A percentile compares a stretch with the other conserved stretches of the same genome.
Conservation (phyloP, 2,888 invertebrate genomes). For the Cantharis flavilabris region DNA sequence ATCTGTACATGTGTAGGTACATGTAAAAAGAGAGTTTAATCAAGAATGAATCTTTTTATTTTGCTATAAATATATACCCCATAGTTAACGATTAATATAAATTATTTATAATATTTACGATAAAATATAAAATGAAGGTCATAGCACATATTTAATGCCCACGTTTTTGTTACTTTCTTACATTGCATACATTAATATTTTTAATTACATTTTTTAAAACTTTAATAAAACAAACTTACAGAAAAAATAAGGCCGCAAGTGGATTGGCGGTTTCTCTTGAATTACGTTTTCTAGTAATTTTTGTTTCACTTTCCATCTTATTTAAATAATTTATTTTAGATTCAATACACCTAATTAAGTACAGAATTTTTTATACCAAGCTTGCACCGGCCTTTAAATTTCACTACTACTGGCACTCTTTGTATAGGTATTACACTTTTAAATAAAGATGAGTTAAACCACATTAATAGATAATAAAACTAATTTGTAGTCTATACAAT, state of each 20-base stretch:
- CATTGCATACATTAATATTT: background rate
- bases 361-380: background rate
- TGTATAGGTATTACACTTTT: no score
- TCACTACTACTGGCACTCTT: background rate
- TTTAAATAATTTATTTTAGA: background rate
- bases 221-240: conserved; percentile 18
- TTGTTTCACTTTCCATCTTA: background rate
- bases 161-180: background rate
- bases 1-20: no score
- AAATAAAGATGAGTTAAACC: no score
- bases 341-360: background rate
- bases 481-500: no score
- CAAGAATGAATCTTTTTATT: no score
- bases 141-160: no score
- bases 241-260: conserved; percentile 26
- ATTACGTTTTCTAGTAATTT: conserved; percentile 21
- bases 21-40: no score
- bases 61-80: background rate
- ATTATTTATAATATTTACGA: background rate
- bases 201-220: no score
- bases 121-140: background rate
- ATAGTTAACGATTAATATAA: background rate
- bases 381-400: background rate
- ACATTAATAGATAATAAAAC: no score
- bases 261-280: conserved; percentile 28